Evolutionary conservation across 2,888 invertebrate species (phyloP).

Genomic region (Laspeyria flexula): DNA sequence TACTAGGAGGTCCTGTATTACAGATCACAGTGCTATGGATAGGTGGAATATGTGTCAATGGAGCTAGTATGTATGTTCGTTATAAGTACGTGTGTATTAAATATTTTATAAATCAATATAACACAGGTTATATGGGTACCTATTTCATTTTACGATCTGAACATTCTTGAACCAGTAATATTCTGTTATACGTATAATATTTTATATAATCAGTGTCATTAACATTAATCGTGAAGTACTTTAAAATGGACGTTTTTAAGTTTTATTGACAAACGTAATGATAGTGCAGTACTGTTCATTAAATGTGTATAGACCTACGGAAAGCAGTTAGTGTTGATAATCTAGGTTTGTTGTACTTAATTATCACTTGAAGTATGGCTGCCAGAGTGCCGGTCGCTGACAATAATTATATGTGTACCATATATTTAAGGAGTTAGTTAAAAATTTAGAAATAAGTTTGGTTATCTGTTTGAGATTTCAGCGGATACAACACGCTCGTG

Average conservation of each 20-base stretch:
- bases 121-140: not conserved
- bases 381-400: not conserved
- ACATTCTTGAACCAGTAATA: not conserved
- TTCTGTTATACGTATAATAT: not conserved
- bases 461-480: too few relatives aligned
- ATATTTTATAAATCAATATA: too few relatives aligned
- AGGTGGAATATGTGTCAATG: too few relatives aligned
- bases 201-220: not conserved
- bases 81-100: too few relatives aligned
- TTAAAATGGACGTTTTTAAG: not conserved
- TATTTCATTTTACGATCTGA: not conserved
- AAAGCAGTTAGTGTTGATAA: not conserved
- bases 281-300: not conserved
- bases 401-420: not conserved
- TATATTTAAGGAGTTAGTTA: too few relatives aligned
- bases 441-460: too few relatives aligned
- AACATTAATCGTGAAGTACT: not conserved
- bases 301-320: not conserved
- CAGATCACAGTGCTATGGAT: too few relatives aligned
- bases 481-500: too few relatives aligned
- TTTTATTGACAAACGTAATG: conserved; percentile 1
- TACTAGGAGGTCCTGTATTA: too few relatives aligned
- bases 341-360: not conserved
- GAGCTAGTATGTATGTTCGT: too few relatives aligned
- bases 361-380: conserved; percentile 7